phyloP scores from a whole-genome alignment of 2,888 invertebrate species.

The Macaria notata region DNA sequence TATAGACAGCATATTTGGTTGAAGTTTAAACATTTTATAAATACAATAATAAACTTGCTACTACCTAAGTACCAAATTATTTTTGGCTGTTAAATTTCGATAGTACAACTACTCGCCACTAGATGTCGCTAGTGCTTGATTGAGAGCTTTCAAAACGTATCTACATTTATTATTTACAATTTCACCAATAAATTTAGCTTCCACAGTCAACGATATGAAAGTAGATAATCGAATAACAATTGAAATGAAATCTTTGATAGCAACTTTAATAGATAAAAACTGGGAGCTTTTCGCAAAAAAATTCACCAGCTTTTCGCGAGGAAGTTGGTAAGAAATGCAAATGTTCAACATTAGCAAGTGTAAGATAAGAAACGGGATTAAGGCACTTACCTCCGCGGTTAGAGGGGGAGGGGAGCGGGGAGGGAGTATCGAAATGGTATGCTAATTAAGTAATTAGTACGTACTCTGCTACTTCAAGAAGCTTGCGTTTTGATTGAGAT shows the following conservation, averaged over 20 bases:
- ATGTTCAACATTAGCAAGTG: constrained; percentile 74
- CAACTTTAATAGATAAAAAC: too few relatives aligned
- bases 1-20: too few relatives aligned
- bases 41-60: background rate
- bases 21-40: too few relatives aligned
- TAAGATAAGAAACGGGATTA: constrained; percentile 78
- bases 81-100: constrained; percentile 1
- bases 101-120: constrained; percentile 23
- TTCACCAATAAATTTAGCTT: too few relatives aligned
- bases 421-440: constrained; percentile 41
- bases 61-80: too few relatives aligned
- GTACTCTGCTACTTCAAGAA: background rate
- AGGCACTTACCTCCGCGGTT: constrained; percentile 48
- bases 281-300: constrained; percentile 26
- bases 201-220: too few relatives aligned
- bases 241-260: too few relatives aligned
- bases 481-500: too few relatives aligned
- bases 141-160: too few relatives aligned
- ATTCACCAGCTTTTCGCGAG: constrained; percentile 49
- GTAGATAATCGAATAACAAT: too few relatives aligned
- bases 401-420: constrained; percentile 24
- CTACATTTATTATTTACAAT: too few relatives aligned
- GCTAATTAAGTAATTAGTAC: constrained; percentile 63
- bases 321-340: constrained; percentile 62
- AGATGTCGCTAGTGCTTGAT: constrained; percentile 25